Evolutionary conservation across 2,797 vertebrate species (phyloP).

Genomic region (Sternarchorhynchus goeldii): DNA sequence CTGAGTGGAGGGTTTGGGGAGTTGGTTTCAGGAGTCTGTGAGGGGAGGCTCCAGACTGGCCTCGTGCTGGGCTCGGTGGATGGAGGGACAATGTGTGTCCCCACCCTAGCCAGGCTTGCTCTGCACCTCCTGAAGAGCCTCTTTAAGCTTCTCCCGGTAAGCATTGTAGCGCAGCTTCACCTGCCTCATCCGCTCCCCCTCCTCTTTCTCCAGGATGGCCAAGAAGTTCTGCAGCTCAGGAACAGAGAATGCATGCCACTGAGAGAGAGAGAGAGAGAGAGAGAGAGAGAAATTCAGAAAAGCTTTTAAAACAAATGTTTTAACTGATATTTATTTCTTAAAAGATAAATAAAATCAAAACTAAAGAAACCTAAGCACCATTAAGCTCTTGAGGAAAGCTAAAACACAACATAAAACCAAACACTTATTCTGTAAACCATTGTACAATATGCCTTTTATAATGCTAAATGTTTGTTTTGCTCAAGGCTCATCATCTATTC

Average conservation of each 20-base stretch:
- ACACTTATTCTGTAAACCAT: too few species aligned
- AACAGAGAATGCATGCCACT: conserved; percentile 97
- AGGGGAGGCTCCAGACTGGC: conserved; percentile 35
- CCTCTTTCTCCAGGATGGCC: conserved; percentile 90
- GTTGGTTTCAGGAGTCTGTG: conserved; percentile 14
- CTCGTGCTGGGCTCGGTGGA: conserved; percentile 39
- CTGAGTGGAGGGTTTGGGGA: conserved; percentile 66
- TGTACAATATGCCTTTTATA: too few species aligned
- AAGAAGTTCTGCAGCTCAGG: conserved; percentile 98
- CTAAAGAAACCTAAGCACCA: too few species aligned
- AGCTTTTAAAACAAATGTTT: neutral
- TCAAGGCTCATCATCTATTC: too few species aligned
- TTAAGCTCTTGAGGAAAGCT: too few species aligned
- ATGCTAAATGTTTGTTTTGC: too few species aligned
- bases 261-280: conserved; percentile 22
- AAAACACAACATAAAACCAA: too few species aligned
- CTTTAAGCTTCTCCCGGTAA: conserved; percentile 84
- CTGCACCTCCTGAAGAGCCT: conserved; percentile 80
- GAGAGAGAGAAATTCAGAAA: conserved; percentile 10
- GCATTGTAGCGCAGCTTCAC: conserved; percentile 83
- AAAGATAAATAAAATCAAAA: too few species aligned
- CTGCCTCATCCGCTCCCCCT: conserved; percentile 85
- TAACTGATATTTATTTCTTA: too few species aligned
- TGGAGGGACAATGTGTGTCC: conserved; percentile 34
- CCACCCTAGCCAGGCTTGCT: conserved; percentile 80